Conservation (phyloP, 2,888 invertebrate genomes). For the Folsomia candida region DNA sequence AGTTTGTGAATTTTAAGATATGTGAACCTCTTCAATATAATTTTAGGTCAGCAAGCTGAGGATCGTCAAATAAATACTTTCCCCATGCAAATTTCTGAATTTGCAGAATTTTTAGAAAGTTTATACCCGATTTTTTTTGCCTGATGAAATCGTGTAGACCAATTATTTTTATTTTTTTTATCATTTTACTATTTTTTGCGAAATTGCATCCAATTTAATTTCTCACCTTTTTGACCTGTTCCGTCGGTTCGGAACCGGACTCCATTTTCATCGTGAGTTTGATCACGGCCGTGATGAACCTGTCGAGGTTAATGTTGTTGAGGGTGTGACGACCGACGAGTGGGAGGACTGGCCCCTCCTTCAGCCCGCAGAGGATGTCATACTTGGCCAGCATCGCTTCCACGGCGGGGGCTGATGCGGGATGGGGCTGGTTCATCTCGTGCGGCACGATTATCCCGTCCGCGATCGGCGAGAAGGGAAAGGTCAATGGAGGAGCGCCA, state of each 20-base stretch:
- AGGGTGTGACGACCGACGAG: constrained; percentile 27
- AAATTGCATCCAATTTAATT: too few relatives aligned
- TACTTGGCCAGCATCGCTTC: constrained; percentile 42
- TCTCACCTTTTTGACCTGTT: constrained; percentile 38
- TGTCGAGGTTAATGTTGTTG: constrained; percentile 39
- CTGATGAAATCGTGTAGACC: too few relatives aligned
- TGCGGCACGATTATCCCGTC: constrained; percentile 45
- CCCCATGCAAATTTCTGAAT: too few relatives aligned
- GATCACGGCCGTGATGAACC: constrained; percentile 47
- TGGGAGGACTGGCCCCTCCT: constrained; percentile 44
- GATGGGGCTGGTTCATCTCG: constrained; percentile 26
- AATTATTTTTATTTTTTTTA: too few relatives aligned
- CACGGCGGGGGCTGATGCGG: constrained; percentile 19
- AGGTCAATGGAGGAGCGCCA: constrained; percentile 39
- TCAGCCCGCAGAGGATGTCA: constrained; percentile 47
- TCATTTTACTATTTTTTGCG: too few relatives aligned
- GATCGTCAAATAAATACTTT: too few relatives aligned
- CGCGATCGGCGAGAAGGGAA: constrained; percentile 44
- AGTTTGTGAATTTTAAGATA: too few relatives aligned
- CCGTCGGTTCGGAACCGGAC: constrained; percentile 42
- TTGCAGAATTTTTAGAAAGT: too few relatives aligned
- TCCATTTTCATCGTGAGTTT: constrained; percentile 45
- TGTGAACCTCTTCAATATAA: too few relatives aligned
- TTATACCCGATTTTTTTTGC: too few relatives aligned
- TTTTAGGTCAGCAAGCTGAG: too few relatives aligned